Evolutionary conservation across 1,140 invertebrate genomes (phyloP).

Genomic region (Amyelois transitella): DNA sequence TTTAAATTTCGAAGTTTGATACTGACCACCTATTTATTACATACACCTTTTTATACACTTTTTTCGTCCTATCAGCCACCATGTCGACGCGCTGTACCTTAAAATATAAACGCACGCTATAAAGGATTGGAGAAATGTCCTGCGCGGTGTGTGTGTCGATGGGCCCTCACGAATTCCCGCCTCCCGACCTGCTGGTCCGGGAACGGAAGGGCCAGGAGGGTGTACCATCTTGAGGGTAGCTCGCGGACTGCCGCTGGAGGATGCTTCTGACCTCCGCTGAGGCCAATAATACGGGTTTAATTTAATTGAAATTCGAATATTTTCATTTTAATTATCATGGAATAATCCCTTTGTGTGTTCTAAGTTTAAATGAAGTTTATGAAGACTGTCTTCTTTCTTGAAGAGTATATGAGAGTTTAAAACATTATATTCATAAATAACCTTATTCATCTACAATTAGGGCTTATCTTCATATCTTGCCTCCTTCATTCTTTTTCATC

Average conservation of each 20-base stretch:
- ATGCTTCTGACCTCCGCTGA: slow-evolving; percentile 46
- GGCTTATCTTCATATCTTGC: too few relatives aligned
- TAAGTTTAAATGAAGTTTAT: too few relatives aligned
- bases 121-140: slow-evolving; percentile 86
- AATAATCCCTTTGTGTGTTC: too few relatives aligned
- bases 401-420: too few relatives aligned
- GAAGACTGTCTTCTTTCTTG: too few relatives aligned
- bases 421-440: too few relatives aligned
- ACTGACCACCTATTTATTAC: too few relatives aligned
- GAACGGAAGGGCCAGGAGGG: slow-evolving; percentile 90
- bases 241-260: slow-evolving; percentile 52
- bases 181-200: slow-evolving; percentile 92
- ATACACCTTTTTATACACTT: not conserved
- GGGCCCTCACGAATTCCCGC: slow-evolving; percentile 85
- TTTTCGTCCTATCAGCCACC: slow-evolving; percentile 34
- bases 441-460: too few relatives aligned
- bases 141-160: slow-evolving; percentile 82
- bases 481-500: too few relatives aligned
- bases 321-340: too few relatives aligned
- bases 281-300: slow-evolving; percentile 16
- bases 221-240: slow-evolving; percentile 89
- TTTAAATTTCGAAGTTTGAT: not conserved
- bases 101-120: slow-evolving; percentile 67
- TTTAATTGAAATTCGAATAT: not conserved
- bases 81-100: slow-evolving; percentile 52